Percentiles rank a stretch among this genome's conserved stretches.
These are phyloP conservation scores for Toxotes jaculatrix DNA, from an alignment of 2,113 vertebrate genomes.

Conservation along the genomic window DNA sequence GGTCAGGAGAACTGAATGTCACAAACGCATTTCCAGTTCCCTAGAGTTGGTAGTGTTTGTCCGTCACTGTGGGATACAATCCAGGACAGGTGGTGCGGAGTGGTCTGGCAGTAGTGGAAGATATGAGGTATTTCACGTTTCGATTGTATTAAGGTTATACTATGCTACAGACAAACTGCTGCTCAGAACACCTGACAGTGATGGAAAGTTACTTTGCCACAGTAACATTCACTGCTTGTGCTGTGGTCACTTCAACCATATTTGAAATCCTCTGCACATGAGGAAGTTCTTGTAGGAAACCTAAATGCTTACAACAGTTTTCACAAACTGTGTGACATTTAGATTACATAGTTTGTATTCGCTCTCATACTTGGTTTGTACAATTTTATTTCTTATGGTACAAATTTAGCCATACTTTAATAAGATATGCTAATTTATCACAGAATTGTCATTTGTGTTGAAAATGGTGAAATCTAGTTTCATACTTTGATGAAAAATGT, in stretches of 20 bases:
- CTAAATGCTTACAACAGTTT: no score
- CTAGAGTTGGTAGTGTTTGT: not conserved
- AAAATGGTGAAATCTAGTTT: not conserved
- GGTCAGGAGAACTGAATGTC: slow-evolving; percentile 1
- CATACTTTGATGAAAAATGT: no score
- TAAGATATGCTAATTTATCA: not conserved
- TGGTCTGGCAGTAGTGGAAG: not conserved
- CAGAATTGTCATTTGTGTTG: not conserved
- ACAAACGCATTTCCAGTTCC: not conserved
- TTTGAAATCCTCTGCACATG: not conserved
- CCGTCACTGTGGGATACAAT: not conserved
- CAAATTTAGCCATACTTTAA: no score
- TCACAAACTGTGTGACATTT: no score
- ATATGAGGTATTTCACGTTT: slow-evolving; percentile 13
- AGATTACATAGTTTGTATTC: no score
- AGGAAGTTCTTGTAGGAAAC: no score
- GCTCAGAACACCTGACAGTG: not conserved
- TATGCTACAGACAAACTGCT: not conserved
- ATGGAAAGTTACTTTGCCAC: not conserved
- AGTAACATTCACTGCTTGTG: not conserved
- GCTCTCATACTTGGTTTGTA: no score
- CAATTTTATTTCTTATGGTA: not conserved
- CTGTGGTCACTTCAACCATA: not conserved
- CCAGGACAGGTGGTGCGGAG: not conserved
- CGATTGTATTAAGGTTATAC: not conserved